Evolutionary conservation across 1,140 invertebrate genomes (phyloP).

Genomic region (Drosophila nasuta): DNA sequence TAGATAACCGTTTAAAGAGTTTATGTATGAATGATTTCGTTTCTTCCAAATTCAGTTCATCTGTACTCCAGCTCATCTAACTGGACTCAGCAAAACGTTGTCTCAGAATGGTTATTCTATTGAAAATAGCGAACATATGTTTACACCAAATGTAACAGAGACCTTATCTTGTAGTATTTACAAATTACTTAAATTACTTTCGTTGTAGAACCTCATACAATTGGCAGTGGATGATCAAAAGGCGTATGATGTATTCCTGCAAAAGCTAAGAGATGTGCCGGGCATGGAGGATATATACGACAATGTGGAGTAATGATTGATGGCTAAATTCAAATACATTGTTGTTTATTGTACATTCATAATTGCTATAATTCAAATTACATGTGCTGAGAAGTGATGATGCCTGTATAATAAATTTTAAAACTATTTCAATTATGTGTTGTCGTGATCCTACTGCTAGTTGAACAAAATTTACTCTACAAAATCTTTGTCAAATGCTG

Average conservation of each 20-base stretch:
- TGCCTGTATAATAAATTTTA: constrained; percentile 32
- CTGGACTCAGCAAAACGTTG: constrained; percentile 41
- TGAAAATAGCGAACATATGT: constrained; percentile 64
- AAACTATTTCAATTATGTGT: constrained; percentile 34
- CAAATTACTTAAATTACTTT: background rate
- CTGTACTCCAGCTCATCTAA: constrained; percentile 53
- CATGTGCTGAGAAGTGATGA: constrained; percentile 22
- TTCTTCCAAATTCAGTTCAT: constrained; percentile 45
- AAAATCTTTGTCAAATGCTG: constrained; percentile 44
- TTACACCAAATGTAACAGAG: constrained; percentile 54
- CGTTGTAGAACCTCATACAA: constrained; percentile 52
- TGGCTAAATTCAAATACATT: constrained; percentile 8
- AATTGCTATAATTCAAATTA: constrained; percentile 36
- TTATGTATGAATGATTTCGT: background rate
- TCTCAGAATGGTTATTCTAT: constrained; percentile 50
- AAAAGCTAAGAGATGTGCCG: constrained; percentile 57
- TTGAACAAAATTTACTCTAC: constrained; percentile 41
- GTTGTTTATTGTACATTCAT: constrained; percentile 36
- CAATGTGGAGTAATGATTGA: constrained; percentile 57
- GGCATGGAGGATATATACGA: constrained; percentile 73
- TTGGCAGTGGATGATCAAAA: constrained; percentile 54
- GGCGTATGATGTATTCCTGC: constrained; percentile 51
- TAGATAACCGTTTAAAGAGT: background rate
- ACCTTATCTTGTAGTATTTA: background rate
- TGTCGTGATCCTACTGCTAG: constrained; percentile 36